Conservation (phyloP, 2,113 vertebrate genomes). For the Ictidomys tridecemlineatus region DNA sequence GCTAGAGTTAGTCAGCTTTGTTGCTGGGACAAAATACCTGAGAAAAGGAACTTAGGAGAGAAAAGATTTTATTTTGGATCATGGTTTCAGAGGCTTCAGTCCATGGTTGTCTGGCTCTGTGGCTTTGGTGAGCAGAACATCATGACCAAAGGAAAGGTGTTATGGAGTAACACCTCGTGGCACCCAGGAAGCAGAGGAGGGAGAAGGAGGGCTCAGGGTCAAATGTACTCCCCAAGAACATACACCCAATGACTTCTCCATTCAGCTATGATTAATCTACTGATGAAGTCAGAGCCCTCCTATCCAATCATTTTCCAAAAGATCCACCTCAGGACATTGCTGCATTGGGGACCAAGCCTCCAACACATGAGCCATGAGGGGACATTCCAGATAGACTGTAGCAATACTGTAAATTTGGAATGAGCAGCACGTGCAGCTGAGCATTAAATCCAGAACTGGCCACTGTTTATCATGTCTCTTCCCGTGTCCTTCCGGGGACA, state of each 20-base stretch:
- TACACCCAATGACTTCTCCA: too few relatives aligned
- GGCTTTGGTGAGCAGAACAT: neutral
- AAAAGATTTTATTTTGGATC: neutral
- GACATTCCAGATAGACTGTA: neutral
- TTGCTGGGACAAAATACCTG: neutral
- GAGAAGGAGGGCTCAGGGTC: neutral
- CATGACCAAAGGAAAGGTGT: neutral
- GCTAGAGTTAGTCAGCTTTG: neutral
- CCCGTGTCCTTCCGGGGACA: neutral
- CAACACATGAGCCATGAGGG: neutral
- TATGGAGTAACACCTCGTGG: neutral
- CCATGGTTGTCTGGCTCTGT: neutral
- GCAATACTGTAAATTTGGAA: neutral
- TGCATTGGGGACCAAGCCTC: neutral
- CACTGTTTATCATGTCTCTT: neutral
- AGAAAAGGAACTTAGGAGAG: neutral
- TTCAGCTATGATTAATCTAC: neutral
- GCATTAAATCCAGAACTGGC: neutral
- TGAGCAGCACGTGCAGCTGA: neutral
- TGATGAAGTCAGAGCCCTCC: neutral
- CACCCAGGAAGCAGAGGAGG: too few relatives aligned
- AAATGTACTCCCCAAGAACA: neutral
- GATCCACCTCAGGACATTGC: neutral
- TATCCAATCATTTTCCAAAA: neutral
- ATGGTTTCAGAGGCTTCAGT: neutral